Evolutionary conservation across 2,113 vertebrate genomes (phyloP), one percentile per base, ranked within the genome.

Genomic region (Sula dactylatra): DNA sequence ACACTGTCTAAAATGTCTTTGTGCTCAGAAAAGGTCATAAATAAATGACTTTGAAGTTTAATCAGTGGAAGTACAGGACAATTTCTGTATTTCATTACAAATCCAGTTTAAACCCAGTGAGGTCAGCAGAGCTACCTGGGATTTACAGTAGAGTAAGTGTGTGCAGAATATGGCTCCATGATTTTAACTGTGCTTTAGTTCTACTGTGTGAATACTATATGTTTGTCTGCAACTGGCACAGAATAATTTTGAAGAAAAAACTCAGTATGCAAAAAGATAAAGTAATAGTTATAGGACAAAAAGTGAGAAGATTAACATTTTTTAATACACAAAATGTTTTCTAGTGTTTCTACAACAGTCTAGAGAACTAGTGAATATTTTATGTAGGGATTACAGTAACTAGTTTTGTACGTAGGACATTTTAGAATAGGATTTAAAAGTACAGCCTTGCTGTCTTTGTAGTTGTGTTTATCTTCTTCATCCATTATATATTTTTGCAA

Each of bases 11-110:
- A 88, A 89, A 89, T 34, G 61, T 14, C 67, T 96, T 86, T 96
- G 86, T 89, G 49, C 32, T 88, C 64, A 47, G 76, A 38, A 91
- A 96, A 96, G 64, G 86, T 96, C 93, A 70, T 54, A 94, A 95
- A 36, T 86, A 71, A 83, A 78, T 82, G 5, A 81, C 61, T 93
- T 91, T 32, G 77, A 85, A 87, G 44, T 65, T 56, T 96, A 74
- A 94, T 87, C 65, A 94, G 47, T 44, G 44, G 52, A 78, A 94
- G 47, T 34, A 49, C 2, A 8, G 81, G 29, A 64, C 70, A 94
- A 67, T 76, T 91, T 82, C 62, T 82, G 56, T 76, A 85, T 90
- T 90, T 82, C 56, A 59, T 89, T 91, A 74, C 58, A 87, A 94
- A 87, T 44, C 70, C 47, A 59, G 55, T 93, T 89, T 82, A 88